Evolutionary conservation across 2,888 invertebrate species (phyloP), one percentile per base, ranked within the genome.

Genomic region (Dilophus febrilis): DNA sequence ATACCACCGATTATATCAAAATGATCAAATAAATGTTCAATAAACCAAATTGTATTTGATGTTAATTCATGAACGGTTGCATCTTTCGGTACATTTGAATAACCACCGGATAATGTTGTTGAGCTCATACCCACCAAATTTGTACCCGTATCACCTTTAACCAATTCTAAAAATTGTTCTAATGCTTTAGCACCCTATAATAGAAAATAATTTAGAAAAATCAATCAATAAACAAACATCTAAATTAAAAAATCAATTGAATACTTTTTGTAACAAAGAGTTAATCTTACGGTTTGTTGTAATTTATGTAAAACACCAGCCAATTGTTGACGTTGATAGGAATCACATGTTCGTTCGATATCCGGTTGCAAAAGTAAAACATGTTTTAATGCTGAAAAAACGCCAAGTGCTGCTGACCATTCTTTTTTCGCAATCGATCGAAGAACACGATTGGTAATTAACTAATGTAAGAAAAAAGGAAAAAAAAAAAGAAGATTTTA

Each of bases 61-160:
- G 94, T 92, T 43, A 92, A 68, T 64, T 97, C 92, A 57, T 95
- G 95, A 27, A 97, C 97, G 0, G 97, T 98, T 43, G 97, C 98
- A 68, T 98, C 98, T 56, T 81, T 84, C 0, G 97, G 92, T 10
- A 63, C 59, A 46, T 56, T 56, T 7, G 54, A 52, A 43, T 53
- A 53, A 22, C 22, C 22, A 17, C 50, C 49, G 13, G 56, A 48
- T 19, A 47, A 37, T 3, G 55, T 55, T 32, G 53, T 59, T 3
- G 55, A 49, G 43, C 59, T 57, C 49, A 59, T 60, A n/a, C 62
- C 59, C 2, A 62, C 61, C 53, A 95, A 75, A 51, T 80, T 79
- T 42, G 78, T 74, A 47, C 79, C 80, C 36, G 70, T 67, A 57
- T 87, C 87, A 18, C 70, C 70, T 45, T 83, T 71, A 26, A 94